These are phyloP conservation scores for Apis laboriosa DNA, from an alignment of 1,140 invertebrate species.

Conservation along the genomic window DNA sequence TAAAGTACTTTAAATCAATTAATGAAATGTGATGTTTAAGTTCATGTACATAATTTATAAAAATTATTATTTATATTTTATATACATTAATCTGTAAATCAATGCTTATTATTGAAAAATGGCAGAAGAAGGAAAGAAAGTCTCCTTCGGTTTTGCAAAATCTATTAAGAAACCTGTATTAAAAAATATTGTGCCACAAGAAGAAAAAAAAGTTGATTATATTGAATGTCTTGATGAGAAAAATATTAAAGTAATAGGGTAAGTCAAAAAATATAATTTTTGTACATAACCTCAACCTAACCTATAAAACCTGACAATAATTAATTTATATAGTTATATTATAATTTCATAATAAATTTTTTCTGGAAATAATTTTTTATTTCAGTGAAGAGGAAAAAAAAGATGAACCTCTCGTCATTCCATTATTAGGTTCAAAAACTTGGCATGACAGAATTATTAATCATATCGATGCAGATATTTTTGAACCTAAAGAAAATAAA, in stretches of 20 bases:
- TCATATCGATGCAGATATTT: slow-evolving; percentile 76
- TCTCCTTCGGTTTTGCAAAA: slow-evolving; percentile 90
- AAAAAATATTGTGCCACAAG: slow-evolving; percentile 73
- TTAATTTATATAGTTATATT: too few species aligned
- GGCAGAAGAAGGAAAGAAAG: slow-evolving; percentile 84
- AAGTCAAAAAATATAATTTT: slow-evolving; percentile 69
- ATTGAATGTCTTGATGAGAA: slow-evolving; percentile 89
- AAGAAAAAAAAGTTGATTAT: slow-evolving; percentile 83
- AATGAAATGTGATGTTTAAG: not conserved
- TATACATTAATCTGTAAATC: not conserved
- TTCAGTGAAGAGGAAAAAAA: slow-evolving; percentile 81
- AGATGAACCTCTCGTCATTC: slow-evolving; percentile 84
- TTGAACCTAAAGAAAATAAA: slow-evolving; percentile 63
- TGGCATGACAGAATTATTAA: slow-evolving; percentile 77
- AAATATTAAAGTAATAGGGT: slow-evolving; percentile 87
- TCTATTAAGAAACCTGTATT: slow-evolving; percentile 84
- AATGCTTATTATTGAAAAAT: slow-evolving; percentile 58
- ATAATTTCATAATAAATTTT: not conserved
- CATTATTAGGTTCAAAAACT: slow-evolving; percentile 80
- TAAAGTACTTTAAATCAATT: not conserved
- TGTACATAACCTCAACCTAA: slow-evolving; percentile 54
- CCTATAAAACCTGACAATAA: slow-evolving; percentile 27
- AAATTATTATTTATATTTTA: not conserved
- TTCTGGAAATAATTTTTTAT: slow-evolving; percentile 5
- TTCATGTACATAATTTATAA: slow-evolving; percentile 3